Base-by-base conservation (phyloP, 2,888 invertebrate species). In the Thecophora atra region DNA sequence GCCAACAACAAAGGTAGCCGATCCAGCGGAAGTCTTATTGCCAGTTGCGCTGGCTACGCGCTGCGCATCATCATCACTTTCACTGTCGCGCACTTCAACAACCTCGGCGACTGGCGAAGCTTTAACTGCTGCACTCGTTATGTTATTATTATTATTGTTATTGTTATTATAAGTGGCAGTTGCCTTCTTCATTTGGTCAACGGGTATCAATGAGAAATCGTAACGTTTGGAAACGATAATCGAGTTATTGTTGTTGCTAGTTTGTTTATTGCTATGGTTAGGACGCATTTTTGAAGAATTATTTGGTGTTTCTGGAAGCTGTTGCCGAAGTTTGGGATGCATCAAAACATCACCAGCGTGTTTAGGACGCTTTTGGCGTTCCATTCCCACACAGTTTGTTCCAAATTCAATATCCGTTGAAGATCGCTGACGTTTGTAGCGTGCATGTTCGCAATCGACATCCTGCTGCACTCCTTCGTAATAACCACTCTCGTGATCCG, bases 401-500 rank as follows among this genome's bases (percentile, higher is more conserved):
- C 54, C 54, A n/a, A 58, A 58, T 11, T 13, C 28, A 58, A 58
- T 7, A 24, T 58, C 58, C 2, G 26, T 26, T 26, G 58, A 58
- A 44, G 71, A 44, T 24, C 69, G 26, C 28, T 73, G 69, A n/a
- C 70, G 73, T 63, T 73, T 72, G 51, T 51, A 7, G 44, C 21
- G 37, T 11, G 67, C 66, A 44, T 63, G 67, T 15, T 75, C 78
- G 19, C 66, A 74, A 11, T 79, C 78, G 21, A 72, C 74, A 70
- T 77, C 77, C 63, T 63, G 70, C 11, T 74, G 67, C 62, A 91
- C 91, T 79, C 92, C 93, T 87, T 94, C 94, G 89, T 93, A 94
- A 85, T 93, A 94, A 76, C 94, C 94, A 85, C 94, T 94, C 88
- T 94, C 94, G 89, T 94, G 92, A 79, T 91, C 91, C 78, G 90